A percentile compares a stretch with the other conserved stretches of the same genome.
Conservation (phyloP, 1,140 invertebrate genomes). For the Oryzaephilus surinamensis region DNA sequence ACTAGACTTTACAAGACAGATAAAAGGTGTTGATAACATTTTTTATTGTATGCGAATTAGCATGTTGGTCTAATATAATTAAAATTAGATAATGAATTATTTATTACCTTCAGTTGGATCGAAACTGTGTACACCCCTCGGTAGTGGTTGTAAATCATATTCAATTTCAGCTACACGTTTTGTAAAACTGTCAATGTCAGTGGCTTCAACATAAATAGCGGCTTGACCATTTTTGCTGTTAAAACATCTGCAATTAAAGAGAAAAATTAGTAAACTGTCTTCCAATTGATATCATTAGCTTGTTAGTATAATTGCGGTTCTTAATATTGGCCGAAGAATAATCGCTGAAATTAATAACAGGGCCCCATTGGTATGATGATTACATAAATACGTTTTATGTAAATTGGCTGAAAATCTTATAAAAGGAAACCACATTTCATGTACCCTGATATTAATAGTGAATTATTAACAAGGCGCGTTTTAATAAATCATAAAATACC, state of each 20-base stretch:
- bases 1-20: too few species aligned
- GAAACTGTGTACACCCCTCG: constrained; percentile 35
- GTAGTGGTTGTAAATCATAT: constrained; percentile 54
- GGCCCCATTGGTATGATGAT: too few species aligned
- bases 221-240: constrained; percentile 53
- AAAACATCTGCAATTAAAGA: constrained; percentile 44
- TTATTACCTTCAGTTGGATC: constrained; percentile 46
- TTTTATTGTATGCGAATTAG: background rate
- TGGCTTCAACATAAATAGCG: constrained; percentile 61
- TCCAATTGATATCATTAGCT: too few species aligned
- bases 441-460: too few species aligned
- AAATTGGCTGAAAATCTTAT: too few species aligned
- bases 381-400: too few species aligned
- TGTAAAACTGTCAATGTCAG: constrained; percentile 34
- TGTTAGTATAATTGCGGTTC: too few species aligned
- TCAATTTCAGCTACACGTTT: constrained; percentile 48
- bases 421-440: too few species aligned
- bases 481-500: constrained; percentile 4
- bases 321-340: background rate
- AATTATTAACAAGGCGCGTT: too few species aligned
- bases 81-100: too few species aligned
- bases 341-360: background rate
- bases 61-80: background rate
- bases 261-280: background rate
- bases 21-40: too few species aligned